phyloP scores from a whole-genome alignment of 2,888 invertebrate species.

The Eupithecia inturbata region DNA sequence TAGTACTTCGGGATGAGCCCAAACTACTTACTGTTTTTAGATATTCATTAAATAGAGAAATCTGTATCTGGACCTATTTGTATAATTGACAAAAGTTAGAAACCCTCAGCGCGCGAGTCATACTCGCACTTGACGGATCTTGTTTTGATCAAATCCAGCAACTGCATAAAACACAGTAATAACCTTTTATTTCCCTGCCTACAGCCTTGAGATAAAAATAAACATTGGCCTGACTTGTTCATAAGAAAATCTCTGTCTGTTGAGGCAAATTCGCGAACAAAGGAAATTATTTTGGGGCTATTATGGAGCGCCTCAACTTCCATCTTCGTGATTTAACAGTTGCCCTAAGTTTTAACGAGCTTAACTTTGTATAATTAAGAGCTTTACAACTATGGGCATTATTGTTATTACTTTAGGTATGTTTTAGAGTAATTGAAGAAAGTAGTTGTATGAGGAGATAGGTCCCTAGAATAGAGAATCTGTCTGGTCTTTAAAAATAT shows the following conservation, averaged over 20 bases:
- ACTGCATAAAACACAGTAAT: not conserved
- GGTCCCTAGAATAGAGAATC: not conserved
- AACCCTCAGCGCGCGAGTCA: too few relatives aligned
- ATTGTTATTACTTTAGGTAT: slow-evolving; percentile 33
- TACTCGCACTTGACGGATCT: too few relatives aligned
- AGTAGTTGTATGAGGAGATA: not conserved
- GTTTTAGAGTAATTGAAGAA: slow-evolving; percentile 25
- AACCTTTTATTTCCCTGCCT: not conserved
- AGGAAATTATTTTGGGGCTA: slow-evolving; percentile 50
- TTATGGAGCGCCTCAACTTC: slow-evolving; percentile 57
- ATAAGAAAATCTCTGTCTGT: slow-evolving; percentile 20
- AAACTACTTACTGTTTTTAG: too few relatives aligned
- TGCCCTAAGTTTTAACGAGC: slow-evolving; percentile 68
- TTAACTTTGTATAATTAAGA: slow-evolving; percentile 59
- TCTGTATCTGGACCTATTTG: too few relatives aligned
- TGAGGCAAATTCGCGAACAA: slow-evolving; percentile 34
- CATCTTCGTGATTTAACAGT: slow-evolving; percentile 62
- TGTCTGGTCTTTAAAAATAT: not conserved
- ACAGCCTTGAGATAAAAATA: slow-evolving; percentile 23
- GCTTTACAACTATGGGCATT: slow-evolving; percentile 46
- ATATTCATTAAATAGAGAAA: too few relatives aligned
- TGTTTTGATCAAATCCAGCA: slow-evolving; percentile 24
- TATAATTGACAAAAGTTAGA: too few relatives aligned
- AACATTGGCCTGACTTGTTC: slow-evolving; percentile 24
- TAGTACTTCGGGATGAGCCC: too few relatives aligned